Conservation (phyloP, 2,888 invertebrate species). For the Eugnorisma glareosa region DNA sequence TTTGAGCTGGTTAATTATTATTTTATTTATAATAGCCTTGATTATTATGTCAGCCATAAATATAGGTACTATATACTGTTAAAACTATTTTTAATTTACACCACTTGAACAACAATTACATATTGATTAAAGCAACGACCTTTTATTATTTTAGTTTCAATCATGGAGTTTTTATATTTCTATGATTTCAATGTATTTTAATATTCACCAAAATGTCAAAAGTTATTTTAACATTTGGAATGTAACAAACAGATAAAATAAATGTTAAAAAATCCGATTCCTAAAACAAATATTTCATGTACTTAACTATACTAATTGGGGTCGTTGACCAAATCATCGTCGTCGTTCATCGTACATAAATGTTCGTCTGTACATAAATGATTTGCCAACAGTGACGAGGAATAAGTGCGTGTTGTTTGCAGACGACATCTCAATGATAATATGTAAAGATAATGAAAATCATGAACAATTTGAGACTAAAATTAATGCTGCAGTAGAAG, state of each 20-base stretch:
- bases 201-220: slow-evolving; percentile 20
- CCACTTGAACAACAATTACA: neutral
- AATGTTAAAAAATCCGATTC: neutral
- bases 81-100: slow-evolving; percentile 14
- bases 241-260: neutral
- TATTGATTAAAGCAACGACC: neutral
- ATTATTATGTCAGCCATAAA: slow-evolving; percentile 10
- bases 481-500: too few relatives aligned
- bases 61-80: neutral
- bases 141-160: neutral
- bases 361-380: too few relatives aligned
- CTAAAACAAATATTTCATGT: neutral
- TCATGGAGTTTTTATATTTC: too few relatives aligned
- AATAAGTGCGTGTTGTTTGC: too few relatives aligned
- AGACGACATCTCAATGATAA: too few relatives aligned
- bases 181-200: slow-evolving; percentile 3
- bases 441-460: too few relatives aligned
- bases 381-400: too few relatives aligned
- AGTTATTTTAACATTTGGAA: neutral
- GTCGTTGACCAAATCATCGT: neutral
- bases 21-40: slow-evolving; percentile 29
- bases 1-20: neutral
- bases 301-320: neutral
- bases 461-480: too few relatives aligned
- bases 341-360: too few relatives aligned